Base-by-base conservation (phyloP, 2,888 invertebrate species). In the Calliphora vomitoria region DNA sequence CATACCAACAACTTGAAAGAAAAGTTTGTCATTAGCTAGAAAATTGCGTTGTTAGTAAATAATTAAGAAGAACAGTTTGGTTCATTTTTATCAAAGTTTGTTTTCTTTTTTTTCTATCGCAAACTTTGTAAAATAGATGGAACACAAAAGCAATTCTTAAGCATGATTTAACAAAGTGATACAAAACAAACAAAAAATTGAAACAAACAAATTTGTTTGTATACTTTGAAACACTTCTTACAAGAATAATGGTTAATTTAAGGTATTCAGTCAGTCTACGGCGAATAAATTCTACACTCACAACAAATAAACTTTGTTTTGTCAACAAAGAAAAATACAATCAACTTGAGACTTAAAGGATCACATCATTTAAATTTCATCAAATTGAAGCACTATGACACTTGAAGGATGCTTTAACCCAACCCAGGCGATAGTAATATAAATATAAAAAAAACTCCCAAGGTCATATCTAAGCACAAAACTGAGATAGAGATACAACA, bases 11-110 rank as follows among this genome's bases (percentile, higher is more conserved):
- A 69, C 47, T 71, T 78, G 55, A 78, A 78, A 50, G 25, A 72
- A 84, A 84, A 84, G 64, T 84, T 79, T 62, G 62, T 74, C 84
- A 84, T 84, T 84, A 79, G 66, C 79, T 66, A 47, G 15, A 58
- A 68, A 79, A 84, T 25, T n/a, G 35, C 20, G 72, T 66, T 84
- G 66, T 66, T 72, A 38, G 72, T 79, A 60, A 84, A 79, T 68
- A 79, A 78, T 79, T 74, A 78, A 62, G 41, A 68, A 47, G 35
- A 69, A 31, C 6, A 76, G 44, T 44, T 60, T 60, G 5, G 20
- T 68, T 35, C 11, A n/a, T 31, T 44, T 78, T 44, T 68, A 31
- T 44, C 0, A 55, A 68, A 41, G 55, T 74, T 74, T 58, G 31
- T 20, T 69, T 1, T 18, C 8, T 3, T 20, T 55, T n/a, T 20